Percentiles rank a stretch among this genome's conserved stretches.
These are phyloP conservation scores for Entelurus aequoreus DNA, from an alignment of 2,113 vertebrate genomes.

Conservation along the genomic window DNA sequence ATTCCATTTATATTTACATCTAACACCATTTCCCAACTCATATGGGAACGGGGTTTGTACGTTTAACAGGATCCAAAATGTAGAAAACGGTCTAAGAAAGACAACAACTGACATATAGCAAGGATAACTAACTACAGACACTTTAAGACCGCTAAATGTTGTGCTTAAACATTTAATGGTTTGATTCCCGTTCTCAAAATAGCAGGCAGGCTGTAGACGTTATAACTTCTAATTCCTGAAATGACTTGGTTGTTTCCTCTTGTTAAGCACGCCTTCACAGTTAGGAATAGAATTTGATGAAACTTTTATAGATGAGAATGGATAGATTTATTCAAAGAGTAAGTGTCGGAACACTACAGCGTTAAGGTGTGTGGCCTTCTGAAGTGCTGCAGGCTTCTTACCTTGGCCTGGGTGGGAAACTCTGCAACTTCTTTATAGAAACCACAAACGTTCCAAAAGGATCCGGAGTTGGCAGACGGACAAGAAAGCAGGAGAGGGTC, in stretches of 20 bases:
- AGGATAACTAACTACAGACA: not conserved
- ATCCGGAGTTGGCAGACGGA: not conserved
- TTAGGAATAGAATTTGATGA: slow-evolving; percentile 15
- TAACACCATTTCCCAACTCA: no score
- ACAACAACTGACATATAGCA: slow-evolving; percentile 6
- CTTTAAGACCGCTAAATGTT: slow-evolving; percentile 3
- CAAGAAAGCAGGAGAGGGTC: not conserved
- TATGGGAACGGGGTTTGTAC: no score
- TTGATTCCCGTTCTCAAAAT: slow-evolving; percentile 29
- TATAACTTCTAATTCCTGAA: slow-evolving; percentile 23
- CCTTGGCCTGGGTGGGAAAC: not conserved
- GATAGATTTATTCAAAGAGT: slow-evolving; percentile 6
- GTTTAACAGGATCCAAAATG: no score
- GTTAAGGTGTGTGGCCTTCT: slow-evolving; percentile 9
- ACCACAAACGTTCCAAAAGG: not conserved
- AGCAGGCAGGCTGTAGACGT: slow-evolving; percentile 6
- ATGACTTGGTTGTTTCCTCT: slow-evolving; percentile 15
- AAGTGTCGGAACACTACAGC: slow-evolving; percentile 16
- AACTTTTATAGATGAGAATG: slow-evolving; percentile 3
- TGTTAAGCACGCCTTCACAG: slow-evolving; percentile 5
- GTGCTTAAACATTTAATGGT: slow-evolving; percentile 10
- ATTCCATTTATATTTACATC: no score
- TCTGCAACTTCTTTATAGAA: not conserved
- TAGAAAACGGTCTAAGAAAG: no score
- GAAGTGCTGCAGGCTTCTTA: not conserved